Conservation (phyloP, 2,888 invertebrate species). For the Mythimna impura region DNA sequence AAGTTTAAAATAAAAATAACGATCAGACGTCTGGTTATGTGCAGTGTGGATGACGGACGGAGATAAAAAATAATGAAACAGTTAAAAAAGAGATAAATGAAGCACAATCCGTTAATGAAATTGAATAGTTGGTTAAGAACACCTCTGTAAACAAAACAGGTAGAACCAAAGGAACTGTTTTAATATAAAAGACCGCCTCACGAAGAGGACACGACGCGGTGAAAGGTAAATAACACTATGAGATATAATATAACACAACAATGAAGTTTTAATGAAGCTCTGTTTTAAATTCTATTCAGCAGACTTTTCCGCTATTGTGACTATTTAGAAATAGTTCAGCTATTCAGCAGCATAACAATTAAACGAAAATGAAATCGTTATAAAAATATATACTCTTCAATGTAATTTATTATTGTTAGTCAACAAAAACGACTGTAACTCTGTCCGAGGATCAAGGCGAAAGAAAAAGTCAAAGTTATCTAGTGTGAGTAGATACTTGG, state of each 20-base stretch:
- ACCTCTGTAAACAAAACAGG: slow-evolving; percentile 79
- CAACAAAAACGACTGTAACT: slow-evolving; percentile 67
- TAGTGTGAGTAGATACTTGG: slow-evolving; percentile 80
- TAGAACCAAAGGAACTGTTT: slow-evolving; percentile 73
- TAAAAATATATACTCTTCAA: slow-evolving; percentile 49
- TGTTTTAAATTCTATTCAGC: slow-evolving; percentile 76
- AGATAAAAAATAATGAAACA: slow-evolving; percentile 69
- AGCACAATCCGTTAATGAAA: slow-evolving; percentile 64
- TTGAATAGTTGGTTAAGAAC: slow-evolving; percentile 72
- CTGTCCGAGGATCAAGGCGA: slow-evolving; percentile 74
- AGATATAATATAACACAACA: slow-evolving; percentile 75
- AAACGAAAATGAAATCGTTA: slow-evolving; percentile 67
- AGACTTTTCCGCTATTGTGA: slow-evolving; percentile 74
- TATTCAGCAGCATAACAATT: slow-evolving; percentile 61
- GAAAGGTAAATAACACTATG: slow-evolving; percentile 81
- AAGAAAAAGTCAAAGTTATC: slow-evolving; percentile 83
- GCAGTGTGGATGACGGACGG: slow-evolving; percentile 15
- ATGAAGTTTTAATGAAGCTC: slow-evolving; percentile 84
- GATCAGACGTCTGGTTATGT: slow-evolving; percentile 27
- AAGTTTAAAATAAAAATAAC: slow-evolving; percentile 22
- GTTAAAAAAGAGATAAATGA: slow-evolving; percentile 67
- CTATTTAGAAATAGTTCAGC: slow-evolving; percentile 68
- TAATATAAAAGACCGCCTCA: slow-evolving; percentile 68
- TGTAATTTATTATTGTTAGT: slow-evolving; percentile 58
- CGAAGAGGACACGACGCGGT: slow-evolving; percentile 68